Evolutionary conservation across 2,113 vertebrate genomes (phyloP), one percentile per base, ranked within the genome.

Genomic region (Tyrannus savana): DNA sequence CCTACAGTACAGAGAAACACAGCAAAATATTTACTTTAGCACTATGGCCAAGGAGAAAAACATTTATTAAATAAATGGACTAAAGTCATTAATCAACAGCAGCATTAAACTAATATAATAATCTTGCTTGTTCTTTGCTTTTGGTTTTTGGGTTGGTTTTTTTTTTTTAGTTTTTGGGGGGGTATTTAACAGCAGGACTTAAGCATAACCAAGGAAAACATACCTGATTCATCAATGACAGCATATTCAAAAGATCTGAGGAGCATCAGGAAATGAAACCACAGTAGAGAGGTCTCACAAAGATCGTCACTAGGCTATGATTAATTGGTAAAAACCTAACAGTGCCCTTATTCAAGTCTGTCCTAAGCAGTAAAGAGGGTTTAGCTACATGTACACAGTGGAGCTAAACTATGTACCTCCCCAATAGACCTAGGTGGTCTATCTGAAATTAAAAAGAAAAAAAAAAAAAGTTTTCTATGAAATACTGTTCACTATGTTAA

Each of bases 1-100:
- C 50, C 84, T 47, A 46, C 46, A n/a, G 31, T 18, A 58, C 35
- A 74, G 33, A 56, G n/a, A 93, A 88, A 73, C 67, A 55, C 1
- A 58, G 60, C 47, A 88, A 95, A 94, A 88, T 74, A 93, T 80
- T 94, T 93, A 93, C 75, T 77, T 77, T 49, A 83, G 63, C 64
- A 53, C 46, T 44, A 44, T 56, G 44, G 90, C 66, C 78, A 69
- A 67, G 46, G 56, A 78, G 88, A 95, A 84, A 2, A 86, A 30
- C 47, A 49, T 59, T 85, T 93, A 90, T 92, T 88, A 84, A 94
- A 93, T 71, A 96, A 80, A 88, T 62, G 42, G 62, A 87, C 44
- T 56, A 21, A 75, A 94, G 28, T 56, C 33, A 90, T 91, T 91
- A 96, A 90, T 94, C 90, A 96, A 44, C 24, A 86, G 35, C 12